Evolutionary conservation across 2,888 invertebrate species (phyloP).

Genomic region (Apoderus coryli): DNA sequence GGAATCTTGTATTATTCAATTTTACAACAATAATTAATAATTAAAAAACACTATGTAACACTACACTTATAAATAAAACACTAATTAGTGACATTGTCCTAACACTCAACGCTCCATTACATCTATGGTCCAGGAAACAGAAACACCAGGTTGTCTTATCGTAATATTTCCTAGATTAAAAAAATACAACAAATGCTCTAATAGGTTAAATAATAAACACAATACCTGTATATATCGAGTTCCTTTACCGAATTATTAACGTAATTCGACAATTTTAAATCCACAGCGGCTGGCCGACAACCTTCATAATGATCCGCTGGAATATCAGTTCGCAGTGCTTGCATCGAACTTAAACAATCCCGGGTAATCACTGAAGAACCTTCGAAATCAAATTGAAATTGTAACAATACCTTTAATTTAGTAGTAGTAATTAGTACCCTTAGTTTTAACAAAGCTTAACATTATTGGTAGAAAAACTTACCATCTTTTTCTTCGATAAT

Average conservation of each 20-base stretch:
- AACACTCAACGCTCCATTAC: conserved; percentile 41
- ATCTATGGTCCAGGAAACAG: conserved; percentile 81
- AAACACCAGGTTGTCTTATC: conserved; percentile 76
- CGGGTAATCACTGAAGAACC: conserved; percentile 68
- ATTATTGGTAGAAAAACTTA: no score
- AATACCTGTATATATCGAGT: conserved; percentile 68
- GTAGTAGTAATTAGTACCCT: not conserved
- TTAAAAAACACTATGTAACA: no score
- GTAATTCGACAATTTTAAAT: conserved; percentile 68
- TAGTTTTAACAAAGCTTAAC: no score
- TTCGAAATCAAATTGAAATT: conserved; percentile 26
- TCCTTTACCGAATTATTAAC: conserved; percentile 78
- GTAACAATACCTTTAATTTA: not conserved
- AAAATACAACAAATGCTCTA: conserved; percentile 6
- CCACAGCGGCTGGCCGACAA: conserved; percentile 65
- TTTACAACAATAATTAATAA: no score
- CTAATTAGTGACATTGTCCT: no score
- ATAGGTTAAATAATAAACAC: no score
- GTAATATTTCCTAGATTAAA: conserved; percentile 55
- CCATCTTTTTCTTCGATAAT: conserved; percentile 76
- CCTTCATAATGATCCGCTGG: conserved; percentile 89
- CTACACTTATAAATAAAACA: no score
- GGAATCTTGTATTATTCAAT: no score
- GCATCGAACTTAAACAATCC: conserved; percentile 69
- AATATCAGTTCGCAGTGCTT: conserved; percentile 67